phyloP scores from a whole-genome alignment of 2,113 vertebrate genomes.

The Campylorhamphus procurvoides region DNA sequence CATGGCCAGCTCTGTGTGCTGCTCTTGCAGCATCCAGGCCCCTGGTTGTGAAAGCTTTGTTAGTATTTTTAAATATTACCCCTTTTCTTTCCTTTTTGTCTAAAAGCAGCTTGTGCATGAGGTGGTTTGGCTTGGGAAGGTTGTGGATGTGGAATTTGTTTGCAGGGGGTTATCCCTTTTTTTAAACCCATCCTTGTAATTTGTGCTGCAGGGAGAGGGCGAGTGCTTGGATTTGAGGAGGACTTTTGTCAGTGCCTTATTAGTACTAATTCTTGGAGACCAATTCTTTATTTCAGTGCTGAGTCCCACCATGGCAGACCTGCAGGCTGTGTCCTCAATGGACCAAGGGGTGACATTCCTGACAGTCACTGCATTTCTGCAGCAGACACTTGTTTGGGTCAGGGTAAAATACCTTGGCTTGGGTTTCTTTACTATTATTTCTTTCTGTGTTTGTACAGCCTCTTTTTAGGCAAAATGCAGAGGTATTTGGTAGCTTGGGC shows the following conservation, averaged over 20 bases:
- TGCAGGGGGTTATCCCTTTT: neutral
- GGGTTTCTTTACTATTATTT: neutral
- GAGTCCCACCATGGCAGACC: neutral
- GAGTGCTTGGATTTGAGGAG: neutral
- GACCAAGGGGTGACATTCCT: neutral
- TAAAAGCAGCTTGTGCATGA: slow-evolving; percentile 50
- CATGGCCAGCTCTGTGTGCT: neutral
- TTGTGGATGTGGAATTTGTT: neutral
- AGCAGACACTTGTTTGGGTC: neutral
- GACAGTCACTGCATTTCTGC: neutral
- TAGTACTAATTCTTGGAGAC: slow-evolving; percentile 37
- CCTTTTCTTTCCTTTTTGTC: neutral
- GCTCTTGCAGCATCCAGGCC: neutral
- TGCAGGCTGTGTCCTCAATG: neutral
- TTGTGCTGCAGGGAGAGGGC: neutral
- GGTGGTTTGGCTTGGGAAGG: neutral
- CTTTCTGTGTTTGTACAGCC: neutral
- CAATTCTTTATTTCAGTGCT: slow-evolving; percentile 27
- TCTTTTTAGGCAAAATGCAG: neutral
- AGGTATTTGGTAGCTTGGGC: neutral
- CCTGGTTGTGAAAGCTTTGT: neutral
- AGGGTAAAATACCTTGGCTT: neutral
- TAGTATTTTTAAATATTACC: neutral
- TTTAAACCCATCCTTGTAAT: neutral
- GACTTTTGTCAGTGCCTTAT: slow-evolving; percentile 74